Conservation (phyloP, 2,113 vertebrate genomes). For the Catharus minimus region DNA sequence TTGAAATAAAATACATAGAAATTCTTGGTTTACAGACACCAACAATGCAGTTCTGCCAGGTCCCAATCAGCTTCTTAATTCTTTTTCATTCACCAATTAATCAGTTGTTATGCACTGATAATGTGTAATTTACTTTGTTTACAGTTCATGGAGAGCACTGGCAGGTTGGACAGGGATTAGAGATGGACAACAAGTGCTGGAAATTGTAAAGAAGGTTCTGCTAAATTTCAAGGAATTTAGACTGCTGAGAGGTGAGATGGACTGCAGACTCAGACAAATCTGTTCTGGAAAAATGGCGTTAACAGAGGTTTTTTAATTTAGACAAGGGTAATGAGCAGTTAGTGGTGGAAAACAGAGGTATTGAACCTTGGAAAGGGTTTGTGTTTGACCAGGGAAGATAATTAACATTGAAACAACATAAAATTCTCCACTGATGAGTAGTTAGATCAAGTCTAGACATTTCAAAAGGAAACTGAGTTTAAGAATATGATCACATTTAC, state of each 20-base stretch:
- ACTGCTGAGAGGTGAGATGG: neutral
- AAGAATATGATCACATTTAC: no score
- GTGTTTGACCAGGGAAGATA: no score
- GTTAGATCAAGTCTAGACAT: no score
- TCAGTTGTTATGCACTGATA: neutral
- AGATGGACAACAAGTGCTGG: neutral
- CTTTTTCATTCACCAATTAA: neutral
- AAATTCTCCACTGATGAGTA: no score
- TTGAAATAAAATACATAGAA: neutral
- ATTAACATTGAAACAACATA: no score
- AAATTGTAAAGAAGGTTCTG: neutral
- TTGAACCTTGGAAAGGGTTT: no score
- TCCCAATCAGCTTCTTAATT: neutral
- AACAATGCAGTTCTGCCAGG: fast-evolving
- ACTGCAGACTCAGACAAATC: neutral
- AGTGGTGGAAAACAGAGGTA: no score
- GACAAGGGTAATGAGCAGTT: no score
- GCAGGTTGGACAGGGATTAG: neutral
- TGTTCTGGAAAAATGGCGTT: neutral
- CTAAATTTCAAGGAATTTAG: neutral
- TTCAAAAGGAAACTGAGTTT: no score
- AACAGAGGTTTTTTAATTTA: neutral
- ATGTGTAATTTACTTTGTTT: neutral
- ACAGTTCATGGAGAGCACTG: neutral
- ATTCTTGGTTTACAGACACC: neutral